Evolutionary conservation across 1,140 invertebrate species (phyloP).

Genomic region (Rhyacophila brunnea): DNA sequence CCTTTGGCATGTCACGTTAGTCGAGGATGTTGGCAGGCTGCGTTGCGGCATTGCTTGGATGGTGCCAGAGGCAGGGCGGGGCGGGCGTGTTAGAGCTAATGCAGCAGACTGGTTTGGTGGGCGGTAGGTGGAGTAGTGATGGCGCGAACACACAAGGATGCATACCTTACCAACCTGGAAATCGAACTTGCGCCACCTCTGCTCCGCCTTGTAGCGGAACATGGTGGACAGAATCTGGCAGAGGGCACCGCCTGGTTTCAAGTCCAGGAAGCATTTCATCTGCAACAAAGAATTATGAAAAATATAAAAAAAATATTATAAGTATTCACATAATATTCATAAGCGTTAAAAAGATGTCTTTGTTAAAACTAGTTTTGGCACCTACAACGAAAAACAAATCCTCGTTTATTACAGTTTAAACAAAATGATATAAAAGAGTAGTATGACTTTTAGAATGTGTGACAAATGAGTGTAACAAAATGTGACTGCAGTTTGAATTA

Average conservation of each 20-base stretch:
- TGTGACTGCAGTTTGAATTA: no score
- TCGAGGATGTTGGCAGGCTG: background rate
- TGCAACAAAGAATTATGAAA: constrained; percentile 50
- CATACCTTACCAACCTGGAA: constrained; percentile 80
- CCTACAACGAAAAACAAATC: no score
- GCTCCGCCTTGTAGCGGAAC: constrained; percentile 93
- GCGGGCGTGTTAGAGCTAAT: constrained; percentile 23
- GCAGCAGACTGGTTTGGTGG: constrained; percentile 12
- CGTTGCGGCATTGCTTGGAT: constrained; percentile 11
- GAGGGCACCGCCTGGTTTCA: constrained; percentile 87
- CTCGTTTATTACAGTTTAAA: no score
- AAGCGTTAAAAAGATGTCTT: background rate
- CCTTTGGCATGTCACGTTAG: background rate
- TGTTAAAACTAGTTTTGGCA: no score
- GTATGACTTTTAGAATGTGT: no score
- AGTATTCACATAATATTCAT: background rate
- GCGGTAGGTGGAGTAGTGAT: constrained; percentile 27
- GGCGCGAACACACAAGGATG: constrained; percentile 39
- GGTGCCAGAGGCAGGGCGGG: constrained; percentile 18
- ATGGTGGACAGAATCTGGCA: constrained; percentile 92
- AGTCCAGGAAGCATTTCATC: constrained; percentile 94
- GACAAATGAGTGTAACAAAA: no score
- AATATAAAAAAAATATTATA: background rate
- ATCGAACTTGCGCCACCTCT: constrained; percentile 91
- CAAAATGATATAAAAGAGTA: no score